Conservation (phyloP, 2,797 vertebrate genomes). For the Phoeniculus purpureus region DNA sequence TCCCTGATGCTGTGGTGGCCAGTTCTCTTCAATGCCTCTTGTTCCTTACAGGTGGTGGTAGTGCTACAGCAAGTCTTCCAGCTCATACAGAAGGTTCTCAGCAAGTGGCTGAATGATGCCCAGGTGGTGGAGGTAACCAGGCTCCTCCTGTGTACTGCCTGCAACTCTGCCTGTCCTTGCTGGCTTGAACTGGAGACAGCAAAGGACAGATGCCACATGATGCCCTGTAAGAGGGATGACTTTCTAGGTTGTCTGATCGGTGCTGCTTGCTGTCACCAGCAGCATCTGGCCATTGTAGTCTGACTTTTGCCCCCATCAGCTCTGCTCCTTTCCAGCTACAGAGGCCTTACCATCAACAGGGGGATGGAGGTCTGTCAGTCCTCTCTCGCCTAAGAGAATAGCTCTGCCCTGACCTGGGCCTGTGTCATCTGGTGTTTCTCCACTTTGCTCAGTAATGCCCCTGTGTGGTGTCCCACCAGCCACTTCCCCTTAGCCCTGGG, state of each 20-base stretch:
- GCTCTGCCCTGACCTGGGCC: neutral
- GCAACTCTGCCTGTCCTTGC: neutral
- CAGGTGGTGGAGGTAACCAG: conserved; percentile 97
- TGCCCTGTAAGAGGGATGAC: neutral
- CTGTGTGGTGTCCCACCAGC: neutral
- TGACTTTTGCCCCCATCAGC: neutral
- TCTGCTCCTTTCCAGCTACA: neutral
- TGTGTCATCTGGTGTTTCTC: neutral
- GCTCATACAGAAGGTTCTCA: conserved; percentile 97
- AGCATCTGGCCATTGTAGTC: neutral
- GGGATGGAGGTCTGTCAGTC: neutral
- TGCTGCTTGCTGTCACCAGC: neutral
- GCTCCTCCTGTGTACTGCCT: neutral
- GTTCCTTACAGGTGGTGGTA: conserved; percentile 89
- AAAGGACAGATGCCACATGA: neutral
- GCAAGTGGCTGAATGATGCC: conserved; percentile 98
- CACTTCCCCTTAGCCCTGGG: accelerated
- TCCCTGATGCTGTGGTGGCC: accelerated
- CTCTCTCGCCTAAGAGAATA: neutral
- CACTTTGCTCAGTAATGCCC: neutral
- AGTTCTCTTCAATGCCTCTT: neutral
- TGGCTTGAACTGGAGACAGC: neutral
- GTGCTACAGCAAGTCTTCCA: conserved; percentile 98
- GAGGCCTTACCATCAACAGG: neutral
- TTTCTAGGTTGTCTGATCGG: neutral